Evolutionary conservation across 2,888 invertebrate species (phyloP), one percentile per base, ranked within the genome.

Genomic region (Meandrusa payeni): DNA sequence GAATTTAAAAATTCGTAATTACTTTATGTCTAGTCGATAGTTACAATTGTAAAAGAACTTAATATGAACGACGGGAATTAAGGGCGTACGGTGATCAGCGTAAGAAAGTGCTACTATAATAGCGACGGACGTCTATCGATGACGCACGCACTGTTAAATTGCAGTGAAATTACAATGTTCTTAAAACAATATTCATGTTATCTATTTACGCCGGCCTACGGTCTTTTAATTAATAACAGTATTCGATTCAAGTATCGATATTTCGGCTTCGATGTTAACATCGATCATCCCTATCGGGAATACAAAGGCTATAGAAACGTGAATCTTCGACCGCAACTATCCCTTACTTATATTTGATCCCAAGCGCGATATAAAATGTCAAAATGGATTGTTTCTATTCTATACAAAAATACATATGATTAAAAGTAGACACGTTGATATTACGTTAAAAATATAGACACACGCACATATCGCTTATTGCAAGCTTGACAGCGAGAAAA

Each of bases 271-370:
- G n/a, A n/a, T n/a, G n/a, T n/a, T n/a, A n/a, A n/a, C n/a, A n/a
- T n/a, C n/a, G n/a, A n/a, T n/a, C n/a, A n/a, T n/a, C n/a, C n/a
- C n/a, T n/a, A n/a, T n/a, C n/a, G n/a, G n/a, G n/a, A n/a, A n/a
- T n/a, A n/a, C n/a, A n/a, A n/a, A n/a, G n/a, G n/a, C n/a, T n/a
- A n/a, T 15, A 23, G 27, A 27, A 37, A 37, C 17, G 10, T 12
- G 9, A 19, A 5, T 24, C 17, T 23, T 15, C 19, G 22, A 43
- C 32, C 23, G 46, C 40, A 31, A 13, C 15, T 26, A 24, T 29
- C 40, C n/a, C 73, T 79, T 76, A 78, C 79, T 80, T 82, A 83
- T 79, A 83, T 76, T 87, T 86, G 86, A 76, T 86, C 86, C 86
- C 86, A 79, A 83, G 81, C 83, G 75, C 77, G 78, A 83, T 85